Percentiles rank a stretch among this genome's conserved stretches.
phyloP scores from a whole-genome alignment of 1,140 invertebrate genomes.

The Camponotus floridanus region DNA sequence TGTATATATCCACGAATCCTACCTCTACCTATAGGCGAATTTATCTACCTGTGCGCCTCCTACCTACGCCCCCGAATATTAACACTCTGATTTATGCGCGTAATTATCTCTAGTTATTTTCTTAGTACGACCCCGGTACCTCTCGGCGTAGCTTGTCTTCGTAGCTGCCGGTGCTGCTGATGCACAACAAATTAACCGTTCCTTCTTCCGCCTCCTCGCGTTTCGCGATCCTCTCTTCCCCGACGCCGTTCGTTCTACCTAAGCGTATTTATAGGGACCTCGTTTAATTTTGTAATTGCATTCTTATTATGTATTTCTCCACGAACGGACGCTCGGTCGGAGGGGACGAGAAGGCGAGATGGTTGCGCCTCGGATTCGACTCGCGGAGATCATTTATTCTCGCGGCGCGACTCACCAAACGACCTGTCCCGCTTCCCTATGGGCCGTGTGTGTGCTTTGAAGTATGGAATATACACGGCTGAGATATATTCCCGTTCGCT shows the following conservation, averaged over 20 bases:
- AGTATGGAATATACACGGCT: conserved; percentile 39
- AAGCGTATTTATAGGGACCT: conserved; percentile 78
- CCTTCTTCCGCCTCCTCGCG: conserved; percentile 68
- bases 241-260: background rate
- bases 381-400: conserved; percentile 70
- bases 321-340: background rate
- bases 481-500: conserved; percentile 65
- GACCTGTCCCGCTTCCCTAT: conserved; percentile 66
- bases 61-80: conserved; percentile 85
- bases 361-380: conserved; percentile 49
- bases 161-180: conserved; percentile 81
- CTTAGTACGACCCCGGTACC: conserved; percentile 61
- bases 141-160: conserved; percentile 68
- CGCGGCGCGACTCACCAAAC: conserved; percentile 62
- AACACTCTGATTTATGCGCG: conserved; percentile 85
- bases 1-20: conserved; percentile 45
- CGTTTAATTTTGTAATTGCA: conserved; percentile 71
- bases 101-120: conserved; percentile 86
- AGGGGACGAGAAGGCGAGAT: conserved; percentile 21
- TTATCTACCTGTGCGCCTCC: conserved; percentile 73
- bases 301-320: conserved; percentile 68
- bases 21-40: conserved; percentile 62
- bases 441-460: conserved; percentile 55
- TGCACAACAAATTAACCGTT: conserved; percentile 82
- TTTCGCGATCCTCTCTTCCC: conserved; percentile 30